Conservation (phyloP, 1,140 invertebrate species). For the Proctacanthus coquilletti region DNA sequence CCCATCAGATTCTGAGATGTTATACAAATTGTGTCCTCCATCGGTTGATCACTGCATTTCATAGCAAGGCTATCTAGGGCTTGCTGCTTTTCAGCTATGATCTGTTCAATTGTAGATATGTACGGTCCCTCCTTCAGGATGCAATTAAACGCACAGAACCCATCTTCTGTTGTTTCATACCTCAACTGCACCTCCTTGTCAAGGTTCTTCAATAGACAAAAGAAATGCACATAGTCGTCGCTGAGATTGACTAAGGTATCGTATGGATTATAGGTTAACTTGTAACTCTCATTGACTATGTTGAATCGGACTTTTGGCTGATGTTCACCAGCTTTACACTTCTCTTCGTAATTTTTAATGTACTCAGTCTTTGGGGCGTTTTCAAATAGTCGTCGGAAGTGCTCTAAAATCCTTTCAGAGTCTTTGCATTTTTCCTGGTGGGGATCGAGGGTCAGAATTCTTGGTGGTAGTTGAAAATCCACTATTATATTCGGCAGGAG, state of each 20-base stretch:
- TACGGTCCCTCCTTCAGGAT: no score
- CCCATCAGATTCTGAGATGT: no score
- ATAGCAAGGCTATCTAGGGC: no score
- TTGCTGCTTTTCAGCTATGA: background rate
- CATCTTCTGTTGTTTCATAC: conserved; percentile 10
- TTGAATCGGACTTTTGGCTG: no score
- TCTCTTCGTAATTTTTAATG: conserved; percentile 18
- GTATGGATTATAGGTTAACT: conserved; percentile 15
- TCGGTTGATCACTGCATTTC: no score
- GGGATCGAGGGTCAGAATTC: conserved; percentile 24
- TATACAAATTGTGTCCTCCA: no score
- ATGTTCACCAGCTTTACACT: no score
- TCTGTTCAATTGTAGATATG: background rate
- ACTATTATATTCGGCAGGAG: no score
- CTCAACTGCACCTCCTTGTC: conserved; percentile 10
- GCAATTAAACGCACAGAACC: background rate
- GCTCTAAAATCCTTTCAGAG: conserved; percentile 21
- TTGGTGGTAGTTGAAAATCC: conserved; percentile 14
- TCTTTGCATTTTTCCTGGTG: conserved; percentile 9
- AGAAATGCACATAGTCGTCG: conserved; percentile 19
- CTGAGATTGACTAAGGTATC: conserved; percentile 21
- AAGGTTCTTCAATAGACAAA: conserved; percentile 18
- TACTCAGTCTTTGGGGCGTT: conserved; percentile 26
- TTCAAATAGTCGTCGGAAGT: conserved; percentile 24
- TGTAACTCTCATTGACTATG: conserved; percentile 23